phyloP scores from a whole-genome alignment of 1,140 invertebrate species.

The Campoletis sonorensis region DNA sequence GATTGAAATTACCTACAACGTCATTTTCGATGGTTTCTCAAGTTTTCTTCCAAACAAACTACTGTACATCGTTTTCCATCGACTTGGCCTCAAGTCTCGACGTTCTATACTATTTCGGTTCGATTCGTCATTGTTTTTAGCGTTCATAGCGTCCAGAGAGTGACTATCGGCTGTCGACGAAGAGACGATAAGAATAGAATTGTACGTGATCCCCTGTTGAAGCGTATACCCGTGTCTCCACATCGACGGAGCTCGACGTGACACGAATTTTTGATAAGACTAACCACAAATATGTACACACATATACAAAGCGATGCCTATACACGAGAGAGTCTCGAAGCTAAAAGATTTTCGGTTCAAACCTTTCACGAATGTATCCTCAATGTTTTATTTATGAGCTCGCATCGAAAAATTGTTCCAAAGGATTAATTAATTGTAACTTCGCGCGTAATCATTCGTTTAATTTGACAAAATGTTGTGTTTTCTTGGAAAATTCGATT shows the following conservation, averaged over 20 bases:
- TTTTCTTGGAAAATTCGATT: too few species aligned
- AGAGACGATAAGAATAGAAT: constrained; percentile 54
- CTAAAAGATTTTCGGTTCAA: not conserved
- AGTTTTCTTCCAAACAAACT: not conserved
- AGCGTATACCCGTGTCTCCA: constrained; percentile 25
- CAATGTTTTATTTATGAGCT: not conserved
- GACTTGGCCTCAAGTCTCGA: not conserved
- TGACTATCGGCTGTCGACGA: constrained; percentile 42
- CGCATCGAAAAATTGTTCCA: not conserved
- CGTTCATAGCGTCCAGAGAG: constrained; percentile 6
- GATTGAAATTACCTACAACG: too few species aligned
- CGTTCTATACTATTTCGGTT: constrained; percentile 41
- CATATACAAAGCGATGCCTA: not conserved
- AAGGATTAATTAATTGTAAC: not conserved
- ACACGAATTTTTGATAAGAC: constrained; percentile 47
- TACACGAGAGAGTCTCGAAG: not conserved
- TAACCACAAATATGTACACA: not conserved
- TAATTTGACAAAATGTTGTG: too few species aligned
- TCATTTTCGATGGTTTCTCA: too few species aligned
- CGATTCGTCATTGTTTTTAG: constrained; percentile 47
- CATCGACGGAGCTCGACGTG: constrained; percentile 48
- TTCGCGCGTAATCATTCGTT: too few species aligned
- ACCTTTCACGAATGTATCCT: not conserved
- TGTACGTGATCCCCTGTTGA: constrained; percentile 53
- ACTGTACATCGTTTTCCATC: not conserved